Evolutionary conservation across 2,113 vertebrate species (phyloP).

Genomic region (Eidolon helvum): DNA sequence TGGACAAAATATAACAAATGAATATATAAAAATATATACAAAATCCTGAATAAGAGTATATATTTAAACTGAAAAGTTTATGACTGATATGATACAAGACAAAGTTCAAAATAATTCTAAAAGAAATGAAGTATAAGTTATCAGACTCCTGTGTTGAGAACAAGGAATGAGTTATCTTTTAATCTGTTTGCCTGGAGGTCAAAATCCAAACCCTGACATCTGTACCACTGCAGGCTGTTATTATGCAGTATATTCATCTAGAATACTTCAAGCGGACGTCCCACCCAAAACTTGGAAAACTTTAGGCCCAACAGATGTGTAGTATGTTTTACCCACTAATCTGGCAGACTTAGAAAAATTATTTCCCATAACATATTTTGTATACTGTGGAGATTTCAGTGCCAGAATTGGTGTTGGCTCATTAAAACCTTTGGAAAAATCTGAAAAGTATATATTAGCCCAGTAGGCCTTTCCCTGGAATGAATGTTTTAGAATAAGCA

Average conservation of each 20-base stretch:
- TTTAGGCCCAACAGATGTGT: background rate
- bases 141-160: background rate
- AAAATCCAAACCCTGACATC: background rate
- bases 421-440: conserved; percentile 45
- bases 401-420: conserved; percentile 46
- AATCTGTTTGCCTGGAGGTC: background rate
- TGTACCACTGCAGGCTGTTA: background rate
- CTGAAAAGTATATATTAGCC: conserved; percentile 45
- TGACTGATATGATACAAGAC: background rate
- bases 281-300: background rate
- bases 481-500: conserved; percentile 48
- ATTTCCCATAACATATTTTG: conserved; percentile 44
- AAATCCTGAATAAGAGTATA: background rate
- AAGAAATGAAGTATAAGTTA: background rate
- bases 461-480: conserved; percentile 33
- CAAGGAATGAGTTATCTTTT: background rate
- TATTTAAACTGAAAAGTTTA: conserved; percentile 5
- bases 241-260: background rate
- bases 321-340: conserved; percentile 33
- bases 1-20: background rate
- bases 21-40: background rate
- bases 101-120: background rate
- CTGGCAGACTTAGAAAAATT: conserved; percentile 20
- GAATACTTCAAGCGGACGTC: background rate
- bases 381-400: background rate